phyloP scores from a whole-genome alignment of 2,113 vertebrate species.

The Galeopterus variegatus region DNA sequence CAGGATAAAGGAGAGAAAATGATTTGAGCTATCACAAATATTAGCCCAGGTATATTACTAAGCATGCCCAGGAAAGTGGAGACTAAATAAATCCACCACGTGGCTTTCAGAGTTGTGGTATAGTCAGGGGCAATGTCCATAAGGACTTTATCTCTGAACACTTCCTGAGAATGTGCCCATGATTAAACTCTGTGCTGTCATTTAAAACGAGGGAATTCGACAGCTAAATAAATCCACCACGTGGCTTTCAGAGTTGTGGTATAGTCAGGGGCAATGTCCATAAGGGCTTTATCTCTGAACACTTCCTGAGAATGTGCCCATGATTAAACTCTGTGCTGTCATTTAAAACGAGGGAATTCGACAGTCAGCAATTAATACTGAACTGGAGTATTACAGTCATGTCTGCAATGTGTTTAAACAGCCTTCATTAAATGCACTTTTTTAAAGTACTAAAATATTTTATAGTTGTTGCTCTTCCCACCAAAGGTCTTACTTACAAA shows the following conservation, averaged over 20 bases:
- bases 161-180: not conserved
- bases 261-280: not conserved
- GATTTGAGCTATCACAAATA: conserved; percentile 68
- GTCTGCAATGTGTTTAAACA: conserved; percentile 31
- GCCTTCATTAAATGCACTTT: not conserved
- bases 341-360: conserved; percentile 11
- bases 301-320: not conserved
- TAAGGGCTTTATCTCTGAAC: conserved; percentile 6
- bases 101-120: not conserved
- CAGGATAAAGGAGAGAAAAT: conserved; percentile 64
- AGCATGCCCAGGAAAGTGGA: conserved; percentile 18
- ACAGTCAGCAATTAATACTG: conserved; percentile 16
- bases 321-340: not conserved
- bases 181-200: not conserved
- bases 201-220: conserved; percentile 41
- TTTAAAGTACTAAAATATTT: not conserved
- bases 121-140: not conserved
- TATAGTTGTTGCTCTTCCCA: not conserved
- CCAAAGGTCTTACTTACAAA: conserved; percentile 6
- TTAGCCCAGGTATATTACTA: conserved; percentile 65
- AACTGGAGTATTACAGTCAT: not conserved
- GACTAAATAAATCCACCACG: conserved; percentile 47
- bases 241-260: not conserved
- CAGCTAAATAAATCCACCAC: conserved; percentile 50
- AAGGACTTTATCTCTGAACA: conserved; percentile 18